Evolutionary conservation across 1,140 invertebrate genomes (phyloP), one percentile per base, ranked within the genome.

Genomic region (Geopemphigus sp.): DNA sequence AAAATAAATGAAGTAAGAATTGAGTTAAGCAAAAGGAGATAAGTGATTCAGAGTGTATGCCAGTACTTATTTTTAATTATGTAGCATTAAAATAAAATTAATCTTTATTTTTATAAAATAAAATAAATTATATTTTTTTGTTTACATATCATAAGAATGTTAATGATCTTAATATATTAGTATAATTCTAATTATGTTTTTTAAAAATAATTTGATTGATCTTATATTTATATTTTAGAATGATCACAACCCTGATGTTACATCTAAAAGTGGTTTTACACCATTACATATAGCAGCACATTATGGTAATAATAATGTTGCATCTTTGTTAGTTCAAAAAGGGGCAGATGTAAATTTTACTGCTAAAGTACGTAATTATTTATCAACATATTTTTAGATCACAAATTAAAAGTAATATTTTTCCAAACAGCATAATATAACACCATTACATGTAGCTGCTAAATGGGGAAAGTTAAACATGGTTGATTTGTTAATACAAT

Each of bases 251-350:
- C 95, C 95, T 1, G 96, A 98, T 86, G 92, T 96, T 63, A 95
- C 95, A 72, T 97, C 95, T 15, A 98, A 98, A 88, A 98, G 95
- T 84, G 97, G 97, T 1, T 99, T 99, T 85, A 99, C 97, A 1
- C 97, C 98, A 1, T 89, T 99, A 24, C 98, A 99, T 87, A 99
- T 99, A 84, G 96, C 97, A 32, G 93, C 97, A 26, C 98, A 99
- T 87, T 99, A 99, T 87, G 98, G 98, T 32, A 99, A 99, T 86
- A 93, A 95, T 83, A 94, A 94, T 85, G 96, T 99, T 81, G 97
- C 95, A 59, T 92, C 90, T 81, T 89, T 98, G 81, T 88, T 99
- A 63, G 90, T 98, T 54, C 91, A 95, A 56, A 92, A 92, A 84
- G 94, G 95, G 32, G 98, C 98, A 32, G 95, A 99, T 87, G 93